A percentile compares a stretch with the other conserved stretches of the same genome.
Conservation (phyloP, 2,797 vertebrate species). For the Morus bassanus region DNA sequence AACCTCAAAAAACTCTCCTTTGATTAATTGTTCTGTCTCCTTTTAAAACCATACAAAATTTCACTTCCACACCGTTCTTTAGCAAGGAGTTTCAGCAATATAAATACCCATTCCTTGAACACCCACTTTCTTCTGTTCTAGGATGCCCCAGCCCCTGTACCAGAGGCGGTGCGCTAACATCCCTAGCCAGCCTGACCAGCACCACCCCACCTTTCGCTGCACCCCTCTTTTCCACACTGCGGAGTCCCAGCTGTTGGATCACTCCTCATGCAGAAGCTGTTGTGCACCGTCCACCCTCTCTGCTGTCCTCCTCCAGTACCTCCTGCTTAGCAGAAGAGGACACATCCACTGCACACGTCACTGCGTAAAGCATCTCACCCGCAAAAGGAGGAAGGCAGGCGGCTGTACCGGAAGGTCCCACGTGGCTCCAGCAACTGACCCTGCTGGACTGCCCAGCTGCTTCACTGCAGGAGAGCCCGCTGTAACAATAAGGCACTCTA, state of each 20-base stretch:
- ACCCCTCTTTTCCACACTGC: neutral
- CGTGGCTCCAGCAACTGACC: neutral
- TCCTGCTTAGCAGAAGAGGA: neutral
- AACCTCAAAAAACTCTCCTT: neutral
- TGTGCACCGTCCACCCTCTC: neutral
- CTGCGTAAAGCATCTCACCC: neutral
- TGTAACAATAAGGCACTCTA: fast-evolving
- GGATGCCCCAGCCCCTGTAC: neutral
- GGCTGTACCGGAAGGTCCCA: neutral
- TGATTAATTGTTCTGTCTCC: neutral
- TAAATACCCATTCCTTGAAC: neutral
- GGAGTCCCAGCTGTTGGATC: neutral
- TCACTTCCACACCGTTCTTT: neutral
- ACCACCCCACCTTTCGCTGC: neutral
- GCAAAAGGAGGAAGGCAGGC: neutral
- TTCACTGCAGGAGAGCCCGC: neutral
- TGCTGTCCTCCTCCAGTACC: neutral
- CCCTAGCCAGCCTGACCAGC: neutral
- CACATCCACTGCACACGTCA: fast-evolving
- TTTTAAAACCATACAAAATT: neutral
- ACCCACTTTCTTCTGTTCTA: too few relatives aligned
- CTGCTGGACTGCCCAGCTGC: neutral
- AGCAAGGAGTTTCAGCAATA: neutral
- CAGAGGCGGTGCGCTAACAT: neutral
- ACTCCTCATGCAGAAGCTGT: neutral